Evolutionary conservation across 2,113 vertebrate species (phyloP).

Genomic region (Ammospiza nelsoni): DNA sequence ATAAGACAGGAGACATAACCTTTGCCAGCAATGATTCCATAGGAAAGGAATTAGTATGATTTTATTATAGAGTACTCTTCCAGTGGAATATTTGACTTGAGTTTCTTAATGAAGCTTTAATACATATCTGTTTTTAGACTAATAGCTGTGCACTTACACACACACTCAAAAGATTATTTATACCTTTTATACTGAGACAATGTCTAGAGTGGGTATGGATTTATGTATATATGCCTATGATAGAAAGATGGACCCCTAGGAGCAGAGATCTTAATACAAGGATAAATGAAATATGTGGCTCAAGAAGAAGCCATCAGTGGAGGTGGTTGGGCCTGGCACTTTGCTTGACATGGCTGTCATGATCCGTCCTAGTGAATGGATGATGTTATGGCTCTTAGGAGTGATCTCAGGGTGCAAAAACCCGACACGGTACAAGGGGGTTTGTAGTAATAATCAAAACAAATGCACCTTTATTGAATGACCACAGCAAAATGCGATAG

Average conservation of each 20-base stretch:
- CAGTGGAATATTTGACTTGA: neutral
- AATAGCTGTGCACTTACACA: neutral
- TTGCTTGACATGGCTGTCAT: neutral
- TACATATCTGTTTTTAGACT: conserved; percentile 10
- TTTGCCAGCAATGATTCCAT: neutral
- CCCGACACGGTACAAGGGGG: too few species aligned
- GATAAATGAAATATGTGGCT: neutral
- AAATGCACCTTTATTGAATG: too few species aligned
- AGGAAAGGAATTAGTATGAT: neutral
- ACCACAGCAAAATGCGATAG: too few species aligned
- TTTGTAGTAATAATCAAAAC: too few species aligned
- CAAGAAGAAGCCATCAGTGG: neutral
- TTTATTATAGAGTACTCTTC: neutral
- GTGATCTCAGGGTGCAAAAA: too few species aligned
- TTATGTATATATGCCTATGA: neutral
- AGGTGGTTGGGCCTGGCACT: neutral
- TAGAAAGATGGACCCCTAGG: neutral
- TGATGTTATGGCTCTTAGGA: too few species aligned
- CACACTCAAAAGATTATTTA: neutral
- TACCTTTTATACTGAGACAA: neutral
- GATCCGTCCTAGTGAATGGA: too few species aligned
- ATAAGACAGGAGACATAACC: neutral
- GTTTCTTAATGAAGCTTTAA: conserved; percentile 12
- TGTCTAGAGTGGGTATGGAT: neutral
- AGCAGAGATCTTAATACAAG: neutral